A percentile compares a stretch with the other conserved stretches of the same genome.
These are phyloP conservation scores for Gambelia wislizenii DNA, from an alignment of 2,797 vertebrate species.

Conservation along the genomic window DNA sequence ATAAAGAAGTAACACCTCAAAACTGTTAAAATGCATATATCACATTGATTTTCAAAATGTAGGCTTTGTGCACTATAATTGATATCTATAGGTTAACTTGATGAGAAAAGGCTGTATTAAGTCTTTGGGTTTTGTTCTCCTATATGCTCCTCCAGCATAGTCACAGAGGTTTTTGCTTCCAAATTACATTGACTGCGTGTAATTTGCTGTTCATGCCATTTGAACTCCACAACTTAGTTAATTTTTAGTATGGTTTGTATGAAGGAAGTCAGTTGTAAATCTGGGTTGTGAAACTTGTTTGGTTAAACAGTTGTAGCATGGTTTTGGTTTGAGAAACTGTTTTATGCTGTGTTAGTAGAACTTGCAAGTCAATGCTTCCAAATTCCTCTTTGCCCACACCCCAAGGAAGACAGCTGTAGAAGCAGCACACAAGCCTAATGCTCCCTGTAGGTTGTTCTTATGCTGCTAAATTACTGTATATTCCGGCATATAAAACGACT, in stretches of 20 bases:
- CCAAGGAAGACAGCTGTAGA: too few relatives aligned
- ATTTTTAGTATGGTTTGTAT: not conserved
- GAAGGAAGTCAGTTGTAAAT: not conserved
- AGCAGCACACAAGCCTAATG: not conserved
- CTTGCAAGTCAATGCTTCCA: not conserved
- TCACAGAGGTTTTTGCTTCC: not conserved
- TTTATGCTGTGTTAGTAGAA: not conserved
- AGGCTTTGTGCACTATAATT: not conserved
- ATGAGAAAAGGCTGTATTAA: not conserved
- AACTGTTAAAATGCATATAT: not conserved
- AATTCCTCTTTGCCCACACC: not conserved
- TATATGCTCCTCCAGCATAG: not conserved
- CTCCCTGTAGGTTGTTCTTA: not conserved
- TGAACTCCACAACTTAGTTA: not conserved
- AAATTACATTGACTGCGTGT: not conserved
- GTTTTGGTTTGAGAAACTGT: not conserved
- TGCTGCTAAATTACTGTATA: not conserved
- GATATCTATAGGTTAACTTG: not conserved
- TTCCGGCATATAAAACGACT: too few relatives aligned
- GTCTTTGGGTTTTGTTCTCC: not conserved
- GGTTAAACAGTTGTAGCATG: not conserved
- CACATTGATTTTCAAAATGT: not conserved
- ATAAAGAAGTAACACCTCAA: not conserved
- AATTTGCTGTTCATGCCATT: too few relatives aligned
- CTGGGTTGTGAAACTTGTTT: not conserved